Evolutionary conservation across 1,140 invertebrate species (phyloP), one percentile per base, ranked within the genome.

Genomic region (Papilio polytes): DNA sequence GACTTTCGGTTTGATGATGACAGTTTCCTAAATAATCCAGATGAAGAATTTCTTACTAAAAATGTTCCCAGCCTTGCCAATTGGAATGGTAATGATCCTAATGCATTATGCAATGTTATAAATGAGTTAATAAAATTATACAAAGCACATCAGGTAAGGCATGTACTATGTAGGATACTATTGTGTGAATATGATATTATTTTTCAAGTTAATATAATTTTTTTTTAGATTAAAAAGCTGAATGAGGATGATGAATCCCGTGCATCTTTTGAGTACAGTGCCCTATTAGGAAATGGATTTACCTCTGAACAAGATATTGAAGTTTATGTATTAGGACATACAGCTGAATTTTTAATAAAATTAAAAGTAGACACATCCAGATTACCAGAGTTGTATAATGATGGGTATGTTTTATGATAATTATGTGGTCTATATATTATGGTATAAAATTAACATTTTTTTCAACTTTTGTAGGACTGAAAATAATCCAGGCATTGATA

Each of bases 1-100:
- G 94, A 95, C 66, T 95, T 94, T 78, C 89, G 91, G 85, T 96
- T 96, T 87, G 95, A 96, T 80, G 96, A 96, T 88, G 95, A 96
- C 8, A 93, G 85, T 78, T 96, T 96, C 84, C 85, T 96, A n/a
- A 89, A 85, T 44, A 95, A 96, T 89, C 91, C 95, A 15, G 93
- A 96, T 82, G 87, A 94, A 56, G 88, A 95, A 48, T 90, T 90
- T 74, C 87, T 96, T 18, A 90, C 90, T 72, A 85, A 89, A 79
- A 84, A 92, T 83, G 83, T 96, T 46, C 96, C 96, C n/a, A 96
- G 96, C 89, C 91, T 96, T 48, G 91, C 92, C 13, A 92, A 95
- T 74, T 96, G 96, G 96, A 91, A 96, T 91, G 86, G 90, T 77
- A 92, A 89, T 79, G 90, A 96, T 88, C 89, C 91, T 3, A 93